A percentile compares a stretch with the other conserved stretches of the same genome.
These are phyloP conservation scores for Galago senegalensis DNA, from an alignment of 2,797 vertebrate genomes.

Conservation along the genomic window DNA sequence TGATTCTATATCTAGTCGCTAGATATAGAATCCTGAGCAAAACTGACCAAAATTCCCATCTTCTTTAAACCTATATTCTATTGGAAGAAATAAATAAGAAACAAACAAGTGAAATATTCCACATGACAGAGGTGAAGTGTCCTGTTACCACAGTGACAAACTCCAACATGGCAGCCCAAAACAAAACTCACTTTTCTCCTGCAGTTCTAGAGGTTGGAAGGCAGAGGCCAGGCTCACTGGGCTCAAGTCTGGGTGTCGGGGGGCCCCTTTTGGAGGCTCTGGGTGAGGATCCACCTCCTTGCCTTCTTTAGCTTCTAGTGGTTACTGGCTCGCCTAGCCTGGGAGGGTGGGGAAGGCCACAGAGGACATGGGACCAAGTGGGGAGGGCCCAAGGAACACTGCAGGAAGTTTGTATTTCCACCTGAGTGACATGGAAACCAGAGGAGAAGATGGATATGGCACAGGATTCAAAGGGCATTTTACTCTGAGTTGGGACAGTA, in stretches of 20 bases:
- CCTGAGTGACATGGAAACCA: fast-evolving
- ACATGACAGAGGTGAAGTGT: fast-evolving
- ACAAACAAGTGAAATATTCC: fast-evolving
- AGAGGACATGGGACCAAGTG: too few relatives aligned
- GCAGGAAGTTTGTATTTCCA: background rate
- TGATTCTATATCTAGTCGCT: too few relatives aligned
- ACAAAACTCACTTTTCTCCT: background rate
- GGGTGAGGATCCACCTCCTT: background rate
- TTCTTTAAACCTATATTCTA: background rate
- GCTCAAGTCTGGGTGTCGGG: background rate
- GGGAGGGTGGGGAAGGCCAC: background rate
- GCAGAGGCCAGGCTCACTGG: background rate
- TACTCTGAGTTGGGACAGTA: background rate
- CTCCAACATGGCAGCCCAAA: fast-evolving
- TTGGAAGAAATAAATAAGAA: fast-evolving
- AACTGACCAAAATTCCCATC: fast-evolving
- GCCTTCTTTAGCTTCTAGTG: background rate
- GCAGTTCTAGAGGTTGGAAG: background rate
- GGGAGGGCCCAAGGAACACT: fast-evolving
- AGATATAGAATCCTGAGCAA: fast-evolving
- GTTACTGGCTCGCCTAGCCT: background rate
- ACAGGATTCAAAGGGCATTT: background rate
- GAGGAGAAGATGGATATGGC: background rate
- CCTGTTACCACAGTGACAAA: too few relatives aligned
- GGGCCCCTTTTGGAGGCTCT: too few relatives aligned